Evolutionary conservation across 2,888 invertebrate species (phyloP).

Genomic region (Oxystoma pomonae): DNA sequence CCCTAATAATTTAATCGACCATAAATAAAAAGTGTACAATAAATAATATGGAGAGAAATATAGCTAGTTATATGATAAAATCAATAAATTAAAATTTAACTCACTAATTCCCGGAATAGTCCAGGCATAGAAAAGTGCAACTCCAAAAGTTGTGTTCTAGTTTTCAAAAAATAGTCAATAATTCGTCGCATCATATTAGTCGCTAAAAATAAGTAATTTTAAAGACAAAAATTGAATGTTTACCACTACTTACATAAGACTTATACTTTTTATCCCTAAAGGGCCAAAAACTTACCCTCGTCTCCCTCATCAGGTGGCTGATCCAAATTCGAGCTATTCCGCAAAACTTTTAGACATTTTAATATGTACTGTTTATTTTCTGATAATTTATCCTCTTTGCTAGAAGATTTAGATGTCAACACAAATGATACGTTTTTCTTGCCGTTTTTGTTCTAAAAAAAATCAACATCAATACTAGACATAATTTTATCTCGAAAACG

Average conservation of each 20-base stretch:
- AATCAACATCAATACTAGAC: too few relatives aligned
- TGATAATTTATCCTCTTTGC: background rate
- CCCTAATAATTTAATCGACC: too few relatives aligned
- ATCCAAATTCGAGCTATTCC: background rate
- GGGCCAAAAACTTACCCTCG: background rate
- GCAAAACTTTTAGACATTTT: background rate
- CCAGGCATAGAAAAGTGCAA: conserved; percentile 28
- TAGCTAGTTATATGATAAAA: too few relatives aligned
- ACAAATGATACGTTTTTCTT: background rate
- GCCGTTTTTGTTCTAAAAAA: too few relatives aligned
- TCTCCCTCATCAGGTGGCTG: background rate
- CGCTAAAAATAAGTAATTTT: too few relatives aligned
- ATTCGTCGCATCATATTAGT: background rate
- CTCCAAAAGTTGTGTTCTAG: conserved; percentile 21
- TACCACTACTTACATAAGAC: too few relatives aligned
- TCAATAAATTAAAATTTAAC: too few relatives aligned
- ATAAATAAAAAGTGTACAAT: too few relatives aligned
- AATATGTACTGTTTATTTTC: background rate
- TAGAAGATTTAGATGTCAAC: background rate
- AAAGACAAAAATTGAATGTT: too few relatives aligned
- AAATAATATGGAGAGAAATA: too few relatives aligned
- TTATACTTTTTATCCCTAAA: too few relatives aligned
- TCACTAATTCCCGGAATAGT: conserved; percentile 26
- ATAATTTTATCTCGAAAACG: too few relatives aligned
- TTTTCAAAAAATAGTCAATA: background rate